These are phyloP conservation scores for Blennius ocellaris DNA, from an alignment of 2,113 vertebrate genomes.

Conservation along the genomic window DNA sequence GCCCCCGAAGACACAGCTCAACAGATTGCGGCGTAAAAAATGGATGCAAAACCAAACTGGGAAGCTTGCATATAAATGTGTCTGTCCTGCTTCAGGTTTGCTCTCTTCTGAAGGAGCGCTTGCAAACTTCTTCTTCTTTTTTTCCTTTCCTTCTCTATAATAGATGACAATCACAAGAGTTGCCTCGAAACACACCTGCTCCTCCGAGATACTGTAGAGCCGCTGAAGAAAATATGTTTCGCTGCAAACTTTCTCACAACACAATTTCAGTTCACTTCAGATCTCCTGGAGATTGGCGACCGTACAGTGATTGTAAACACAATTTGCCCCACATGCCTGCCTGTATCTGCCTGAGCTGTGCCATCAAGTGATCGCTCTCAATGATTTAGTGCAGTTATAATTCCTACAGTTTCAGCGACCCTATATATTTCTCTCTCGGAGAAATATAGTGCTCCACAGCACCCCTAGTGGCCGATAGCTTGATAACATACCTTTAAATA, in stretches of 20 bases:
- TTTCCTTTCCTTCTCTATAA: constrained; percentile 70
- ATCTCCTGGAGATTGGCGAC: constrained; percentile 51
- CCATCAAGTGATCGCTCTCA: neutral
- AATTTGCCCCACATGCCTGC: constrained; percentile 26
- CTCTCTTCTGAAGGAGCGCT: constrained; percentile 43
- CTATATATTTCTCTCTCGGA: no score
- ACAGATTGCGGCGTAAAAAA: constrained; percentile 80
- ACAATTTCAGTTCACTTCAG: constrained; percentile 55
- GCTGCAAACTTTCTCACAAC: constrained; percentile 42
- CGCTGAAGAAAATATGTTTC: constrained; percentile 48
- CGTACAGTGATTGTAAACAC: constrained; percentile 47
- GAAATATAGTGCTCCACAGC: no score
- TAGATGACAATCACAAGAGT: constrained; percentile 75
- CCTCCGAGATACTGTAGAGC: constrained; percentile 61
- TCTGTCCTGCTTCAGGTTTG: constrained; percentile 20
- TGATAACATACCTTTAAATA: no score
- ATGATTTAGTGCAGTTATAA: no score
- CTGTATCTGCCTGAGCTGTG: neutral
- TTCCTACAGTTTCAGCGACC: no score
- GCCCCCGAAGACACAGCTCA: constrained; percentile 72
- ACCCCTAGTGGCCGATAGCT: no score
- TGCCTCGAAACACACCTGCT: constrained; percentile 69
- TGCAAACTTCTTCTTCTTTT: constrained; percentile 61
- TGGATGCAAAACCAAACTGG: constrained; percentile 70
- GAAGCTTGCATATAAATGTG: constrained; percentile 14